Conservation (phyloP, 2,888 invertebrate species). For the Leptopilina syphax region DNA sequence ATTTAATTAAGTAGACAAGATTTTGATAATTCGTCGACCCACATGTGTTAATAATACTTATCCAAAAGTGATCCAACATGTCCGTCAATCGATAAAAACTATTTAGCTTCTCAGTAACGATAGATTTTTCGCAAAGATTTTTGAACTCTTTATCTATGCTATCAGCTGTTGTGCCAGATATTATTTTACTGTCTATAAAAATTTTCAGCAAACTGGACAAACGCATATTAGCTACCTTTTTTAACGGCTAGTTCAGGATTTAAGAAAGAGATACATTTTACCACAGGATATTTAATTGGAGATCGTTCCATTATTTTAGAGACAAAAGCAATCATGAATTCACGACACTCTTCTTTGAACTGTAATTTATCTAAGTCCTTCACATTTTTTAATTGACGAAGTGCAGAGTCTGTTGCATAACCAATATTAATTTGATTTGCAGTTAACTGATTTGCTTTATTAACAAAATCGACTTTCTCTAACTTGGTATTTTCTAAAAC, state of each 20-base stretch:
- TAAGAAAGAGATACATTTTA: not conserved
- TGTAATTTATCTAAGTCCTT: not conserved
- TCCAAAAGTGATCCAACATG: not conserved
- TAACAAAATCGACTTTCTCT: not conserved
- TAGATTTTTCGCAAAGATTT: not conserved
- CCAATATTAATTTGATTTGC: not conserved
- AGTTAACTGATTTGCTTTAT: not conserved
- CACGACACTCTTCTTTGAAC: not conserved
- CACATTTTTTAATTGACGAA: not conserved
- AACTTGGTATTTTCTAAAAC: slow-evolving; percentile 9
- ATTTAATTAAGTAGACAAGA: not conserved
- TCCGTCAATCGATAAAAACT: not conserved
- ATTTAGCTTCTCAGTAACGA: not conserved
- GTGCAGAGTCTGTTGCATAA: not conserved
- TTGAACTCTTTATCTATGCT: not conserved
- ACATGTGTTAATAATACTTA: not conserved
- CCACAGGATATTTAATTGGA: not conserved
- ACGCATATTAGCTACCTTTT: not conserved
- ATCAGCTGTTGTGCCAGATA: not conserved
- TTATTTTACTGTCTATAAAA: not conserved
- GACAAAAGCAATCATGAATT: not conserved
- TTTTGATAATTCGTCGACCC: not conserved
- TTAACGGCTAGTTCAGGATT: not conserved
- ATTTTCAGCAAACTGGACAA: not conserved
- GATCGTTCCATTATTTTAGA: slow-evolving; percentile 1